Evolutionary conservation across 2,888 invertebrate genomes (phyloP).

Genomic region (Cosmorhoe ocellata): DNA sequence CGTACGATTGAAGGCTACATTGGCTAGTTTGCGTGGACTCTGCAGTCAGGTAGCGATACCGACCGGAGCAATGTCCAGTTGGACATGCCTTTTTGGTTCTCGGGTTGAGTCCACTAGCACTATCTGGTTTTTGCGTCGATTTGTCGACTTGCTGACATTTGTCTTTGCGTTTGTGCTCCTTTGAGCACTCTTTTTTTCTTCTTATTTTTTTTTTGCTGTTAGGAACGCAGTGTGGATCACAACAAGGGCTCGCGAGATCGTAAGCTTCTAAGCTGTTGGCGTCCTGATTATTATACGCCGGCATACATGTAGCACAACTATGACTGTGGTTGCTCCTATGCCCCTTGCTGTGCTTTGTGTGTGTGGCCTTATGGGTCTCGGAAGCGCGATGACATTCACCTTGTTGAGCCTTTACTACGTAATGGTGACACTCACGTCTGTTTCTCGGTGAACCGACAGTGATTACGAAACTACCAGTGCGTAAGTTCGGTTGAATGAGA

Average conservation of each 20-base stretch:
- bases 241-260: constrained; percentile 92
- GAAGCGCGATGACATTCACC: constrained; percentile 63
- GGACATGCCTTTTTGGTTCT: constrained; percentile 71
- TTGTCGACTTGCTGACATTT: constrained; percentile 80
- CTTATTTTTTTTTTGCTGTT: constrained; percentile 77
- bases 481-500: constrained; percentile 85
- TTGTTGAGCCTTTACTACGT: constrained; percentile 80
- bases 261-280: constrained; percentile 92
- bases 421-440: constrained; percentile 86
- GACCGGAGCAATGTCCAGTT: constrained; percentile 65
- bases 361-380: constrained; percentile 57
- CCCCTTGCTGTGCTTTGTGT: constrained; percentile 61
- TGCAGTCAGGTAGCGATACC: constrained; percentile 84
- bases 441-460: constrained; percentile 87
- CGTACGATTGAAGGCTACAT: constrained; percentile 92
- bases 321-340: constrained; percentile 77
- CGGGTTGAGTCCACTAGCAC: constrained; percentile 65
- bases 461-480: constrained; percentile 87
- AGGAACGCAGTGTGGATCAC: constrained; percentile 93
- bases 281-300: constrained; percentile 84
- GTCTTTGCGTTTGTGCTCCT: constrained; percentile 84
- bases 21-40: constrained; percentile 88
- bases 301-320: constrained; percentile 88
- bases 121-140: constrained; percentile 70
- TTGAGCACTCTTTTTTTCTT: constrained; percentile 82